Base-by-base conservation (phyloP, 2,113 vertebrate genomes). In the Motacilla tschutschensis region DNA sequence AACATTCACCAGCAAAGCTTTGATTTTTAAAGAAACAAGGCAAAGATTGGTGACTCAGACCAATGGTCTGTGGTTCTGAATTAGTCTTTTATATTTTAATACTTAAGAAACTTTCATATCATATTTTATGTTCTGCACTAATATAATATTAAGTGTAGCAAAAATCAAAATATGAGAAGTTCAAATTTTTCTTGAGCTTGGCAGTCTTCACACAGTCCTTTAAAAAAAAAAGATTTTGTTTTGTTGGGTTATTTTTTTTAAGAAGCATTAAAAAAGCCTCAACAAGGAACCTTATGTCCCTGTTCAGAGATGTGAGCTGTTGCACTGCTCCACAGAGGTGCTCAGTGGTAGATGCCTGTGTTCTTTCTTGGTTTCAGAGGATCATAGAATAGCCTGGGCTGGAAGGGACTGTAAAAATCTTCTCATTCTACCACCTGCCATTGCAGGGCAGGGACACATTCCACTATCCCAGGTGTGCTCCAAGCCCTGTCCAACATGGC, bases 401-500 rank as follows among this genome's bases (percentile, higher is more conserved):
- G 4, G 26, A 80, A 80, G 36, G 6, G 16, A 40, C 36, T 29
- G 14, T 77, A 31, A 65, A 65, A 20, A 14, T 38, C 10, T 46
- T 44, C 14, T 9, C 13, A 20, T 81, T 41, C 3, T 17, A n/a
- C 8, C 2, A 2, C 28, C 5, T 67, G 51, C 53, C 2, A 1
- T 36, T 14, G 6, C 53, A 57, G 41, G 17, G 6, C 53, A 57
- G 41, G 22, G 24, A 20, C 43, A 38, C 19, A 19, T 79, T 46
- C 29, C 67, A 35, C 14, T 11, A 11, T 8, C 22, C 21, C 46
- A 63, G 14, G 14, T 18, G n/a, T 75, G 16, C 35, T 58, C 19
- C 75, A 33, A 62, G 36, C 36, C 33, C 17, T 1, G 1, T n/a
- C 50, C 46, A 69, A 0, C 17, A 17, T 43, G 10, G 4, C 13